Evolutionary conservation across 2,888 invertebrate species (phyloP).

Genomic region (Drosophila crucigera): DNA sequence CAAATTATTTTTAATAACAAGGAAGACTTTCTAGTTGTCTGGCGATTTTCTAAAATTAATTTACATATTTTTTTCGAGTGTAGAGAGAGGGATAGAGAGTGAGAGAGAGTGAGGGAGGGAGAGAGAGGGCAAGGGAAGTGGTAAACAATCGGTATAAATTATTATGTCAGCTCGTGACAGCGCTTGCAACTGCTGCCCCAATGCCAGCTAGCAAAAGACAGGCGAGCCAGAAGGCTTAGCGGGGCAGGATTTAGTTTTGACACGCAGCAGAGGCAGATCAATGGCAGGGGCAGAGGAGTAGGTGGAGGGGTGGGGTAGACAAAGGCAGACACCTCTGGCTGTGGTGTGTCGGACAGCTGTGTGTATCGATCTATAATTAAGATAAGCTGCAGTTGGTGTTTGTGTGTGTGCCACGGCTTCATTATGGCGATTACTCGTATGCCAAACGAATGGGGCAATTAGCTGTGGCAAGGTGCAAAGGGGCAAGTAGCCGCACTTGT

Average conservation of each 20-base stretch:
- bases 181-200: constrained; percentile 28
- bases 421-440: constrained; percentile 50
- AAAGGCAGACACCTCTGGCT: constrained; percentile 27
- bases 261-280: constrained; percentile 51
- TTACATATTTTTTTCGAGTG: background rate
- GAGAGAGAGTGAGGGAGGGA: constrained; percentile 2
- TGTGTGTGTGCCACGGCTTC: constrained; percentile 50
- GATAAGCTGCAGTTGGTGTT: constrained; percentile 61
- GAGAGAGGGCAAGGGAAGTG: constrained; percentile 11
- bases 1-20: background rate
- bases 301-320: constrained; percentile 2
- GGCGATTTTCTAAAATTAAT: background rate
- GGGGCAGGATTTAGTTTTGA: constrained; percentile 71
- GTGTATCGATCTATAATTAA: constrained; percentile 81
- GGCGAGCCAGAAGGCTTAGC: constrained; percentile 32
- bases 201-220: constrained; percentile 19
- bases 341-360: constrained; percentile 22
- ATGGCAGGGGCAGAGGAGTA: background rate
- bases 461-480: background rate
- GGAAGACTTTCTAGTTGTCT: background rate
- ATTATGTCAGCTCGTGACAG: constrained; percentile 73
- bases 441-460: background rate
- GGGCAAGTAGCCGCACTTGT: constrained; percentile 34
- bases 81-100: constrained; percentile 3
- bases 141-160: constrained; percentile 68